phyloP scores from a whole-genome alignment of 2,113 vertebrate species.

The Phycodurus eques region DNA sequence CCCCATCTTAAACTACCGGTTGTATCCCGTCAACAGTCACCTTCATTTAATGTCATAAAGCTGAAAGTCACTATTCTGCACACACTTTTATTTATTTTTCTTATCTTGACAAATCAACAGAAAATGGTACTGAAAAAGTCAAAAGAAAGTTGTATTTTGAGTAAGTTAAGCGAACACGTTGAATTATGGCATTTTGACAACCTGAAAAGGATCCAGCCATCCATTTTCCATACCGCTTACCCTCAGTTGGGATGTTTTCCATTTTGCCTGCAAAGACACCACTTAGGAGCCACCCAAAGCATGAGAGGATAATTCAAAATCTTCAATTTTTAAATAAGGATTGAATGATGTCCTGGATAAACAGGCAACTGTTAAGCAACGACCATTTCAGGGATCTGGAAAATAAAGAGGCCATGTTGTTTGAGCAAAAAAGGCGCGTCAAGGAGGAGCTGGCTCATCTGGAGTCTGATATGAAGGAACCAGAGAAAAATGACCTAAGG shows the following conservation, averaged over 20 bases:
- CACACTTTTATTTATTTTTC: neutral
- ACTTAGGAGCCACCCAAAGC: neutral
- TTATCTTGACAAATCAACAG: neutral
- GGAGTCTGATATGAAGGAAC: neutral
- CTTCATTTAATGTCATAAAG: slow-evolving; percentile 7
- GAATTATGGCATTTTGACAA: slow-evolving; percentile 1
- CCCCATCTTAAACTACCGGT: neutral
- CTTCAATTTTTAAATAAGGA: neutral
- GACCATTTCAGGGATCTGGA: neutral
- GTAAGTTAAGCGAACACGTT: neutral
- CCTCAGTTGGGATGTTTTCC: neutral
- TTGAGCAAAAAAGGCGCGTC: neutral
- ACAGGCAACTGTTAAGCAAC: neutral
- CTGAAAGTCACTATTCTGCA: neutral
- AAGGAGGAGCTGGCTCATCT: slow-evolving; percentile 1
- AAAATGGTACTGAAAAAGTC: slow-evolving; percentile 1
- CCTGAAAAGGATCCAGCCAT: neutral
- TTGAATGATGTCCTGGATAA: slow-evolving; percentile 8
- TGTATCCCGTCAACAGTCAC: neutral
- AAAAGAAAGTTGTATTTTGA: neutral
- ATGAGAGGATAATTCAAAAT: neutral
- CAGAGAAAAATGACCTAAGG: neutral
- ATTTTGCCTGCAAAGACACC: neutral
- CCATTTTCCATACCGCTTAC: neutral
- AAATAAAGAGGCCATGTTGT: neutral